A percentile compares a stretch with the other conserved stretches of the same genome.
Conservation (phyloP, 2,113 vertebrate genomes). For the Eleginops maclovinus region DNA sequence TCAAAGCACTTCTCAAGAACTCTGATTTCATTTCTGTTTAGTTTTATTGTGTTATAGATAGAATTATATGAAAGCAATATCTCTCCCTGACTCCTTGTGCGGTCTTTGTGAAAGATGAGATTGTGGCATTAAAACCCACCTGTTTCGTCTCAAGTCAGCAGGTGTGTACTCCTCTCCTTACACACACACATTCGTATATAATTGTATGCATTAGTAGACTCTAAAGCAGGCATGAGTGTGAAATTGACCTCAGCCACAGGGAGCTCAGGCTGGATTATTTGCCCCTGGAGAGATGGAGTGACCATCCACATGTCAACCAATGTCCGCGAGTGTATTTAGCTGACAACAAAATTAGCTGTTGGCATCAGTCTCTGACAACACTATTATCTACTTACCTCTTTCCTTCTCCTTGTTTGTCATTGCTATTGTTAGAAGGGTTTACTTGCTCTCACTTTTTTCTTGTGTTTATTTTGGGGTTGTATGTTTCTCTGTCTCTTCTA, state of each 20-base stretch:
- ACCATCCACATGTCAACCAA: constrained; percentile 72
- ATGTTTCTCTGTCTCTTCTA: constrained; percentile 1
- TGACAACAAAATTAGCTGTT: constrained; percentile 56
- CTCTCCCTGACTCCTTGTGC: constrained; percentile 56
- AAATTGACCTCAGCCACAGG: constrained; percentile 78
- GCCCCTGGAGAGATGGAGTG: constrained; percentile 53
- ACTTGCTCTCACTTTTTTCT: constrained; percentile 6
- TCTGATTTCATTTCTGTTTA: constrained; percentile 66
- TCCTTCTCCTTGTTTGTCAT: constrained; percentile 27
- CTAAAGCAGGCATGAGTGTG: constrained; percentile 72
- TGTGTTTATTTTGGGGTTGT: constrained; percentile 16
- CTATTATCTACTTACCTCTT: constrained; percentile 11
- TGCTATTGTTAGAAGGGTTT: constrained; percentile 22
- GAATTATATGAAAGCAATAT: constrained; percentile 72
- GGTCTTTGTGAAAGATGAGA: constrained; percentile 74
- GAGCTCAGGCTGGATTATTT: constrained; percentile 70
- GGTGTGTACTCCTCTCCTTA: not conserved
- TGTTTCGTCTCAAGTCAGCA: constrained; percentile 68
- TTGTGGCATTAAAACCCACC: constrained; percentile 75
- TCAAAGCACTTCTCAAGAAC: constrained; percentile 60
- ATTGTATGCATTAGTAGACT: constrained; percentile 51
- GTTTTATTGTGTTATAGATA: constrained; percentile 75
- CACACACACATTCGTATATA: constrained; percentile 33
- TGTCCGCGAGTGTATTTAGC: constrained; percentile 21
- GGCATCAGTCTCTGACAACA: constrained; percentile 16